Percentiles rank a stretch among this genome's conserved stretches.
Conservation (phyloP, 2,888 invertebrate species). For the Pteria penguin region DNA sequence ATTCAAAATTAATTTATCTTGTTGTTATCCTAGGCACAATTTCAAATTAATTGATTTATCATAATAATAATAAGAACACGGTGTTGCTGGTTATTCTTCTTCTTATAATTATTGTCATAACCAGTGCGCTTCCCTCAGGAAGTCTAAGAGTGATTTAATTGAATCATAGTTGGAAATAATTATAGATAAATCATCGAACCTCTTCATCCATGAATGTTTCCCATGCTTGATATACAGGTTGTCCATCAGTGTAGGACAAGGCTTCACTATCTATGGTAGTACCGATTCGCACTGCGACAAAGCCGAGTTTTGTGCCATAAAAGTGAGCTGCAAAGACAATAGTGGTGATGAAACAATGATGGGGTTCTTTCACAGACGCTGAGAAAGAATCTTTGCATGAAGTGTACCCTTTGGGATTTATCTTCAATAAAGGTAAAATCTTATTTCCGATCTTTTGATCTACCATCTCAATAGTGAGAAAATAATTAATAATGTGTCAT, state of each 20-base stretch:
- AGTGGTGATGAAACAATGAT: too few species aligned
- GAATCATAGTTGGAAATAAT: neutral
- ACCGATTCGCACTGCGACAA: conserved; percentile 67
- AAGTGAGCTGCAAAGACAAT: conserved; percentile 52
- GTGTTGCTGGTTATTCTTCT: neutral
- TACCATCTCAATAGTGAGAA: too few species aligned
- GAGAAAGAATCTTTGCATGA: too few species aligned
- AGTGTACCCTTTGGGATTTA: too few species aligned
- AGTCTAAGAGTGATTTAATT: neutral
- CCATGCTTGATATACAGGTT: conserved; percentile 66
- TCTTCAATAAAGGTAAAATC: too few species aligned
- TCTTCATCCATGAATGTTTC: conserved; percentile 61
- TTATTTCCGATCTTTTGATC: too few species aligned
- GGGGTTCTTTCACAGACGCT: too few species aligned
- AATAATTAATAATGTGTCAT: too few species aligned
- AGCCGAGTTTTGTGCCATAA: conserved; percentile 68
- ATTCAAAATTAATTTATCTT: too few species aligned
- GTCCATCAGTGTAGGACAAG: conserved; percentile 66
- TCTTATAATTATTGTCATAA: neutral
- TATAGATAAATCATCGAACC: conserved; percentile 47
- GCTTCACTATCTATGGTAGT: conserved; percentile 61
- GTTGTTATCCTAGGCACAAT: too few species aligned
- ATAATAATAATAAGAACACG: neutral
- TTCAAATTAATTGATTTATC: too few species aligned
- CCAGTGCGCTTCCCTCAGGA: neutral